phyloP scores from a whole-genome alignment of 2,888 invertebrate genomes.

The Mantis religiosa region DNA sequence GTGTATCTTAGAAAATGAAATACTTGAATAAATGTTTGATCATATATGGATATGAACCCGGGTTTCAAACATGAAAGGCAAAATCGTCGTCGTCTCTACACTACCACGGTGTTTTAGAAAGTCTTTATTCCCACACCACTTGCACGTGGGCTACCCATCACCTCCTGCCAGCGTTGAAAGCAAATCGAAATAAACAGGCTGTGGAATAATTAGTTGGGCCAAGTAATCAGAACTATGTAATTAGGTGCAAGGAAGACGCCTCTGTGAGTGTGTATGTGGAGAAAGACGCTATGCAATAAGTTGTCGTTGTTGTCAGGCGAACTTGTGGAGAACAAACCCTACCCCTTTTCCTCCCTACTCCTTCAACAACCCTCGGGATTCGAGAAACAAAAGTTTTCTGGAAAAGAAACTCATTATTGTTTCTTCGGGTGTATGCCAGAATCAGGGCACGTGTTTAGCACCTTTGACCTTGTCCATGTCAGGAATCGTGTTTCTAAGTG shows the following conservation, averaged over 20 bases:
- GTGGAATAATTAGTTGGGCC: neutral
- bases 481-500: neutral
- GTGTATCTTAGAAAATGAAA: too few relatives aligned
- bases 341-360: neutral
- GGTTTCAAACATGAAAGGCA: too few relatives aligned
- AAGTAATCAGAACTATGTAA: neutral
- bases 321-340: neutral
- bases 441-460: neutral
- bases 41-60: too few relatives aligned
- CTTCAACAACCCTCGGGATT: neutral
- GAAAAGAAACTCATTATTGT: neutral
- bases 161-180: neutral
- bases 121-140: too few relatives aligned
- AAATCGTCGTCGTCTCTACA: too few relatives aligned
- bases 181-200: neutral
- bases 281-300: neutral
- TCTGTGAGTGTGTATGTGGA: neutral
- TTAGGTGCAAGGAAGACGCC: neutral
- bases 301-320: neutral
- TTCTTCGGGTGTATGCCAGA: neutral
- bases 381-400: neutral
- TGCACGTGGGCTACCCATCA: neutral
- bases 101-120: too few relatives aligned
- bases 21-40: too few relatives aligned
- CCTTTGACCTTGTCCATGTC: neutral